Conservation (phyloP, 2,113 vertebrate genomes). For the Athene noctua region DNA sequence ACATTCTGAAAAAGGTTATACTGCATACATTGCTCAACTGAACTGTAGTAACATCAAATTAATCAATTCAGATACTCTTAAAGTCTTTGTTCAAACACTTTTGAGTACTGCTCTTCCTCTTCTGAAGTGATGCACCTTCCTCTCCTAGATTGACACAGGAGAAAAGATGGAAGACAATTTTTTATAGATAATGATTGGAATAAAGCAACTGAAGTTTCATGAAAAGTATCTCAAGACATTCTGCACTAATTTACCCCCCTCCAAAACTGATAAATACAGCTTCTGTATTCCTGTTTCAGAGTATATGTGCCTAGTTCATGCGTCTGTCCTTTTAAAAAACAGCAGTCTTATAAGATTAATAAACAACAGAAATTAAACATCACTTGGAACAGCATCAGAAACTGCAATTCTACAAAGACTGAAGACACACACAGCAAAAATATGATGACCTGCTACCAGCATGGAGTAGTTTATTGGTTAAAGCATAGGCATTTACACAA, state of each 20-base stretch:
- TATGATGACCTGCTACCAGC: background rate
- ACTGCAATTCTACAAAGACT: background rate
- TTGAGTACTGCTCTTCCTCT: constrained; percentile 75
- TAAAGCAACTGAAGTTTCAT: background rate
- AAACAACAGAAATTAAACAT: background rate
- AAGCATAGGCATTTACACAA: background rate
- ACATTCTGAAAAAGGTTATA: background rate
- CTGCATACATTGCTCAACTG: background rate
- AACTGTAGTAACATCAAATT: background rate
- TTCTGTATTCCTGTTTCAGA: background rate
- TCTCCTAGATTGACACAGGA: constrained; percentile 57
- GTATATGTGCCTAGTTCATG: rapidly evolving
- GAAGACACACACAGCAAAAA: background rate
- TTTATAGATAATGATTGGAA: background rate
- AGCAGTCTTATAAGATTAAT: background rate
- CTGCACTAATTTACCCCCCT: background rate
- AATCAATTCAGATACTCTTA: background rate
- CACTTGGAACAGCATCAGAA: background rate
- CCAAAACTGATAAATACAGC: background rate
- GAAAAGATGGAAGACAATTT: background rate
- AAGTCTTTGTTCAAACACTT: constrained; percentile 49
- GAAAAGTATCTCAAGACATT: background rate
- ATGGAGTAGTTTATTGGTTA: background rate
- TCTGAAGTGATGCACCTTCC: constrained; percentile 70
- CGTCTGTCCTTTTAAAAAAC: background rate